Percentiles rank a stretch among this genome's conserved stretches.
Evolutionary conservation across 2,888 invertebrate species (phyloP).

Genomic region (Megaustenia siamemsis): DNA sequence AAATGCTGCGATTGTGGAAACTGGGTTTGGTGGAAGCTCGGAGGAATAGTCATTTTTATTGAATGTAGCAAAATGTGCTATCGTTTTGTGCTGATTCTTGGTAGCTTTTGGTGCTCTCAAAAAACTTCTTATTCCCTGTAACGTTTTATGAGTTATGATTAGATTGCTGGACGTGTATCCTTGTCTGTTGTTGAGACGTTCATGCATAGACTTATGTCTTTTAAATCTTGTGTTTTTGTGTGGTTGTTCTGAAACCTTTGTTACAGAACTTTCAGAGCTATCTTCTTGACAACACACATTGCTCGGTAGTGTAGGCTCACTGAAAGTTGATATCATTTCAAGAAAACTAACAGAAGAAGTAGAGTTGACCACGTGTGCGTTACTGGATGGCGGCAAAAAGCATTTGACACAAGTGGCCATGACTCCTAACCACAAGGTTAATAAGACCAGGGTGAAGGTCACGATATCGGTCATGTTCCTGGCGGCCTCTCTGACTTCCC

Average conservation of each 20-base stretch:
- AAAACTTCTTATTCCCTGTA: neutral
- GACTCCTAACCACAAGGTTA: conserved; percentile 14
- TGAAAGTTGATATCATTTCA: neutral
- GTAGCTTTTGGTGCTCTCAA: neutral
- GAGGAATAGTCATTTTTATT: neutral
- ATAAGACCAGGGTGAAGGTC: neutral
- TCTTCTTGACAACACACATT: neutral
- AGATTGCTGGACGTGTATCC: neutral
- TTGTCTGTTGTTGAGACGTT: neutral
- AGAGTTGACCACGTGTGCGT: neutral
- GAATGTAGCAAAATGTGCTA: neutral
- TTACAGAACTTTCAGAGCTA: neutral
- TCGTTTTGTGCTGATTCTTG: neutral
- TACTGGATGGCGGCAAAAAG: neutral
- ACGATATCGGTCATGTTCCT: conserved; percentile 6
- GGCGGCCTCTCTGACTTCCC: neutral
- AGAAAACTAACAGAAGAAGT: neutral
- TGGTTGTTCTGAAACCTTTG: neutral
- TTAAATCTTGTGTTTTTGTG: neutral
- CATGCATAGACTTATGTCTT: neutral
- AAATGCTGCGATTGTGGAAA: neutral
- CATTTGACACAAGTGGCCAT: neutral
- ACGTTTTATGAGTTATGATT: neutral
- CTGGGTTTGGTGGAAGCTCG: too few species aligned
- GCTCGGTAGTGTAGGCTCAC: neutral